A percentile compares a stretch with the other conserved stretches of the same genome.
Evolutionary conservation across 2,797 vertebrate species (phyloP).

Genomic region (Denticeps clupeoides): DNA sequence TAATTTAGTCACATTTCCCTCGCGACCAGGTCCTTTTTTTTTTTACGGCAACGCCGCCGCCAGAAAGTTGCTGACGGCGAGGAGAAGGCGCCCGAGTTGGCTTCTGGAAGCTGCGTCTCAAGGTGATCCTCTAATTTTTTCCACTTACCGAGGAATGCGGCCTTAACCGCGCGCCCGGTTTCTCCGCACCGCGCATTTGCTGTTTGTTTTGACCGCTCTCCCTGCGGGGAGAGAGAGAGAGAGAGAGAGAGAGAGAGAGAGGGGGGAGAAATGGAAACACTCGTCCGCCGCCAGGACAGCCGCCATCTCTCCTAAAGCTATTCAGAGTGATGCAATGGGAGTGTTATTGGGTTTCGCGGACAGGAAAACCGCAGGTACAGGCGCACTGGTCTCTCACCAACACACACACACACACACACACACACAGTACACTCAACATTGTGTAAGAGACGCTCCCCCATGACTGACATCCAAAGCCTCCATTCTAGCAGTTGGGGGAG

Average conservation of each 20-base stretch:
- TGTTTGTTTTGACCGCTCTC: constrained; percentile 42
- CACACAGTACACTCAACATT: constrained; percentile 21
- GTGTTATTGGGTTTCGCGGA: constrained; percentile 39
- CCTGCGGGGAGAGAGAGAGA: constrained; percentile 3
- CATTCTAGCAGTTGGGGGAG: no score
- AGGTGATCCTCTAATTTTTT: constrained; percentile 29
- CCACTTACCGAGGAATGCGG: constrained; percentile 36
- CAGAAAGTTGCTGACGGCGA: not conserved
- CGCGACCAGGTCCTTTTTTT: no score
- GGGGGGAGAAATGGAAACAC: constrained; percentile 36
- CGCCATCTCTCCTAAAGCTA: constrained; percentile 39
- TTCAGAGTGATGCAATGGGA: constrained; percentile 45
- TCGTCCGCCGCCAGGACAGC: constrained; percentile 31
- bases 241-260: constrained; percentile 16
- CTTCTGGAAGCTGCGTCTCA: constrained; percentile 15
- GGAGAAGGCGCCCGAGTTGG: constrained; percentile 18
- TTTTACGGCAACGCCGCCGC: not conserved
- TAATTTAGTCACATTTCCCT: no score
- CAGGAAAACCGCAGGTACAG: constrained; percentile 40
- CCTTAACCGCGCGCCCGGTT: constrained; percentile 27
- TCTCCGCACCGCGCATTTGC: constrained; percentile 38
- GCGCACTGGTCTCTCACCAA: constrained; percentile 10
- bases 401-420: constrained; percentile 24
- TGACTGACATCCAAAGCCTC: constrained; percentile 30
- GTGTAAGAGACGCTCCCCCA: constrained; percentile 29